Evolutionary conservation across 2,113 vertebrate species (phyloP), one percentile per base, ranked within the genome.

Genomic region (Hippocampus mohnikei): DNA sequence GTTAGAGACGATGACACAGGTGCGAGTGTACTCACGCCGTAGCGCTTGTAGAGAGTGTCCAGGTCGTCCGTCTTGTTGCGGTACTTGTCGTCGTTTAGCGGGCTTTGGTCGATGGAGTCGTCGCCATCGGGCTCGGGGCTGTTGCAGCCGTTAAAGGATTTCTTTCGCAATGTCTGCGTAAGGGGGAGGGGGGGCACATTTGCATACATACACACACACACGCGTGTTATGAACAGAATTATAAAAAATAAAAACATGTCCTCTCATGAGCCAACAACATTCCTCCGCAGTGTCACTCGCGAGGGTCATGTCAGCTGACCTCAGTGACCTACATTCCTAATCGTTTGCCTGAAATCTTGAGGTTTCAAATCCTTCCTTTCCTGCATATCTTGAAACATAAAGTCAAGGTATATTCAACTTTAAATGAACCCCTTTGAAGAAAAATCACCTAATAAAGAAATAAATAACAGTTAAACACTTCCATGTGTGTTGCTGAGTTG

Each of bases 91-190:
- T 98, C 96, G 81, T 94, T 95, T 87, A 98, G 91, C 18, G 97
- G 95, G 91, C 95, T 98, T 93, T 96, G 95, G 90, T 98, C 96
- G 83, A 97, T 94, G 46, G 96, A 97, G 91, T 98, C 97, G n/a
- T 98, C 97, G 52, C 95, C 95, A 64, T 98, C 97, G 0, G 96
- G 95, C 84, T 98, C 97, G 0, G 97, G 97, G 91, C 96, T 98
- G 95, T 98, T 96, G 91, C 96, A 98, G 91, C 96, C 97, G 33
- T 97, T 98, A 95, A 98, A 98, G 86, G 96, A 96, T 91, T 98
- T 98, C 95, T 98, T 98, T 94, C 96, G 93, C 92, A 98, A 96
- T 0, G 97, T 98, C 97, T 98, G 80, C 5, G 33, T 37, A 83
- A 74, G 81, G 75, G 79, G 78, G 88, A 76, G 80, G 74, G 79